Base-by-base conservation (phyloP, 2,797 vertebrate genomes). In the Tokudaia tokunoshimensis region DNA sequence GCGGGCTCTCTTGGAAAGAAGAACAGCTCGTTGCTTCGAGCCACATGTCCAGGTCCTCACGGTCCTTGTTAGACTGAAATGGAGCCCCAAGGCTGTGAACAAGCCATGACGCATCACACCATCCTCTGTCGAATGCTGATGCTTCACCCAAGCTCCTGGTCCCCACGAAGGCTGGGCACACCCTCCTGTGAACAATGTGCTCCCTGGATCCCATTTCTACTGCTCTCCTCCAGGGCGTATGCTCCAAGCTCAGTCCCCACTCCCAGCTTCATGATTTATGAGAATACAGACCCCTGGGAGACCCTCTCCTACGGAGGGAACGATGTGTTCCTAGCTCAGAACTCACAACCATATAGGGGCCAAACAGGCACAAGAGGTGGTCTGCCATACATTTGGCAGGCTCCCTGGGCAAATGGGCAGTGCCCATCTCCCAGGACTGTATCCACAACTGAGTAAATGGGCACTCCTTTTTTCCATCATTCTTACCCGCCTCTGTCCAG, bases 1-100 rank as follows among this genome's bases (percentile, higher is more conserved):
- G 92, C 94, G 41, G 95, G 63, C 93, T 92, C 92, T 85, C 92
- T 97, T 63, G 55, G 96, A 96, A 95, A 95, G 94, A 95, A 84
- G 95, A 97, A 75, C 80, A 81, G 96, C 94, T 96, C 93, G 24
- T 76, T 94, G 96, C 97, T 94, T 94, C 59, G 59, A 95, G 93
- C 96, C 96, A 83, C 81, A 90, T 79, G 94, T 96, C 96, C 78
- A 67, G 70, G 92, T 89, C 82, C 50, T 3, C 22, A 17, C 76
- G 65, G 91, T 89, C 79, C 50, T 2, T 14, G 34, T 87, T 34
- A 79, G 91, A 72, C 24, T 29, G 83, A 93, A 67, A 9, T 0
- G 13, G 67, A 61, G 52, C 83, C 65, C 59, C 91, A 24, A 4
- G 78, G 84, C 92, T 67, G 24, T 12, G 63, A 75, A 34, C 26